Percentiles rank a stretch among this genome's conserved stretches.
These are phyloP conservation scores for Esperia sulphurella DNA, from an alignment of 2,888 invertebrate species.

Conservation along the genomic window DNA sequence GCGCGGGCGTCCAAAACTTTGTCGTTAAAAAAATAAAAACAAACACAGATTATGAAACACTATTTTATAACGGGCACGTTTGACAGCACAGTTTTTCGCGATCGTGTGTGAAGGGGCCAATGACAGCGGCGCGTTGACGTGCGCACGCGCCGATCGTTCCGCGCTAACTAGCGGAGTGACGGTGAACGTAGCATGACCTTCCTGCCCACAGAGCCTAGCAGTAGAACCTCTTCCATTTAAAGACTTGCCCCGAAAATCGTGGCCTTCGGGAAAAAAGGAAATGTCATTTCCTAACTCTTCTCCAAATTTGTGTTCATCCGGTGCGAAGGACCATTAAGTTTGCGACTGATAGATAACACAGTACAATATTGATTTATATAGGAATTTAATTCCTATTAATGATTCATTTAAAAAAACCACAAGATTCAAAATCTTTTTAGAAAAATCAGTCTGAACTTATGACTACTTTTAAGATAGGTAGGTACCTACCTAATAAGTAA, in stretches of 20 bases:
- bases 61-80: constrained; percentile 60
- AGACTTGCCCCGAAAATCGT: constrained; percentile 37
- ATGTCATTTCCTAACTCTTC: constrained; percentile 5
- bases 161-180: constrained; percentile 58
- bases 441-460: too few relatives aligned
- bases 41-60: constrained; percentile 65
- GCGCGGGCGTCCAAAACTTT: constrained; percentile 34
- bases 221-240: constrained; percentile 57
- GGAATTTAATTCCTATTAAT: too few relatives aligned
- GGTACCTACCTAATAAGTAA: too few relatives aligned
- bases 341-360: background rate
- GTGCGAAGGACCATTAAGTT: constrained; percentile 18
- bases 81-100: constrained; percentile 58
- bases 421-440: too few relatives aligned
- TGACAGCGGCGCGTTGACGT: constrained; percentile 39
- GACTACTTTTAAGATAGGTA: too few relatives aligned
- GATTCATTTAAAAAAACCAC: too few relatives aligned
- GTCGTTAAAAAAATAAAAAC: constrained; percentile 45
- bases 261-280: constrained; percentile 23
- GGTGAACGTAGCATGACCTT: constrained; percentile 73
- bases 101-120: constrained; percentile 32
- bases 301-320: constrained; percentile 7
- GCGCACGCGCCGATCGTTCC: constrained; percentile 64
- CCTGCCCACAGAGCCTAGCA: constrained; percentile 66
- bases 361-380: background rate